A percentile compares a stretch with the other conserved stretches of the same genome.
These are phyloP conservation scores for Drosophila trapezifrons DNA, from an alignment of 1,140 invertebrate species.

Conservation along the genomic window DNA sequence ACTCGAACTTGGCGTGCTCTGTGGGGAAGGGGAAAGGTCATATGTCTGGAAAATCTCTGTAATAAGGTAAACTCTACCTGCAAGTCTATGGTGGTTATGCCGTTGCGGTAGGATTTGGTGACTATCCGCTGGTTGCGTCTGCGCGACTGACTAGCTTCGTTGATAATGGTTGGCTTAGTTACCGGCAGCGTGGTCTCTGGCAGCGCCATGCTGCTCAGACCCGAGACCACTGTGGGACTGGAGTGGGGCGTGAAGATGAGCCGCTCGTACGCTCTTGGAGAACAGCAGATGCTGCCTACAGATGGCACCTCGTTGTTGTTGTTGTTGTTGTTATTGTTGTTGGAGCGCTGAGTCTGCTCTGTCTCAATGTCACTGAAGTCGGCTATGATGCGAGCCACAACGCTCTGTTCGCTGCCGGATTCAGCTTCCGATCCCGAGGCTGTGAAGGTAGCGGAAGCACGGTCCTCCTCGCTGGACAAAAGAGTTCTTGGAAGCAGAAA, in stretches of 20 bases:
- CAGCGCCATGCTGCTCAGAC: constrained; percentile 35
- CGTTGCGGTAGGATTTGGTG: constrained; percentile 78
- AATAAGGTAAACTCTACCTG: constrained; percentile 32
- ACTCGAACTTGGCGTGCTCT: constrained; percentile 56
- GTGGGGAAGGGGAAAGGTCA: neutral
- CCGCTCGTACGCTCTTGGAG: constrained; percentile 50
- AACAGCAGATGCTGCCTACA: constrained; percentile 26
- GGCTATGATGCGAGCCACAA: constrained; percentile 81
- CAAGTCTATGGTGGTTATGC: constrained; percentile 77
- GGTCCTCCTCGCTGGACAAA: constrained; percentile 61
- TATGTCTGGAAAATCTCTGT: neutral
- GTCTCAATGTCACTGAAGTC: constrained; percentile 83
- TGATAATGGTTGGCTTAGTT: constrained; percentile 22
- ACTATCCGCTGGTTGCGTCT: constrained; percentile 78
- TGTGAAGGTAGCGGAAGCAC: constrained; percentile 52
- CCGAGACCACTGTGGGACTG: constrained; percentile 18
- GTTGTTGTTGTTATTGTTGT: constrained; percentile 41
- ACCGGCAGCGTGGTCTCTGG: constrained; percentile 61
- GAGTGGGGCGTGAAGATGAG: constrained; percentile 62
- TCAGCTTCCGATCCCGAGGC: constrained; percentile 56
- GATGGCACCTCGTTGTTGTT: constrained; percentile 31
- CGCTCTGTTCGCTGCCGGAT: constrained; percentile 70
- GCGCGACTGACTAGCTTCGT: constrained; percentile 60
- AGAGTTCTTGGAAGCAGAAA: constrained; percentile 51
- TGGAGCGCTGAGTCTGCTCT: constrained; percentile 56